phyloP scores from a whole-genome alignment of 2,797 vertebrate species.

The Melopsittacus undulatus region DNA sequence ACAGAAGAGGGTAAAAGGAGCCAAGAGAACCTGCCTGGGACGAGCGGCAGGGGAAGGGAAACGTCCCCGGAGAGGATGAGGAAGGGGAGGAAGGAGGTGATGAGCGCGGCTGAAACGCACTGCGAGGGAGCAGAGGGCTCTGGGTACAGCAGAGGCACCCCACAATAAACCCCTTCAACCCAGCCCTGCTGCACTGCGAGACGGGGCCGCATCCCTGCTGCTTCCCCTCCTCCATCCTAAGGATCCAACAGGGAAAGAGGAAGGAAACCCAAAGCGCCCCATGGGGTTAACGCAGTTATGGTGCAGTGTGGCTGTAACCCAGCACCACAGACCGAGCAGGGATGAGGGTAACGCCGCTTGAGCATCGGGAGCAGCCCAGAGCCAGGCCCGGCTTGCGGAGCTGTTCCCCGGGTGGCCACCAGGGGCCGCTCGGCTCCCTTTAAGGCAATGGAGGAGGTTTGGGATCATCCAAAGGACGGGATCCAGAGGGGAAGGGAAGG shows the following conservation, averaged over 20 bases:
- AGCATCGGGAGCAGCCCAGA: neutral
- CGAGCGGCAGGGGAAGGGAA: neutral
- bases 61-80: neutral
- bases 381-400: neutral
- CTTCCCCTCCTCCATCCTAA: neutral
- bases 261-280: neutral
- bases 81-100: neutral
- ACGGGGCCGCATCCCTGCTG: neutral
- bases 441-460: constrained; percentile 82
- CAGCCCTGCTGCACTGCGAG: fast-evolving
- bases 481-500: too few relatives aligned
- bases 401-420: constrained; percentile 60
- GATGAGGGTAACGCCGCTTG: constrained; percentile 33
- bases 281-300: constrained; percentile 44
- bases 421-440: constrained; percentile 70
- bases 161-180: neutral
- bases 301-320: constrained; percentile 57
- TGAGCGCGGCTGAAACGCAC: neutral
- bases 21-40: neutral
- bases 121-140: constrained; percentile 20
- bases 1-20: neutral
- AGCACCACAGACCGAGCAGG: neutral
- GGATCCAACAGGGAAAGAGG: constrained; percentile 42
- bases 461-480: too few relatives aligned
- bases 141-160: neutral